Base-by-base conservation (phyloP, 1,140 invertebrate genomes). In the Brachionus manjavacas region DNA sequence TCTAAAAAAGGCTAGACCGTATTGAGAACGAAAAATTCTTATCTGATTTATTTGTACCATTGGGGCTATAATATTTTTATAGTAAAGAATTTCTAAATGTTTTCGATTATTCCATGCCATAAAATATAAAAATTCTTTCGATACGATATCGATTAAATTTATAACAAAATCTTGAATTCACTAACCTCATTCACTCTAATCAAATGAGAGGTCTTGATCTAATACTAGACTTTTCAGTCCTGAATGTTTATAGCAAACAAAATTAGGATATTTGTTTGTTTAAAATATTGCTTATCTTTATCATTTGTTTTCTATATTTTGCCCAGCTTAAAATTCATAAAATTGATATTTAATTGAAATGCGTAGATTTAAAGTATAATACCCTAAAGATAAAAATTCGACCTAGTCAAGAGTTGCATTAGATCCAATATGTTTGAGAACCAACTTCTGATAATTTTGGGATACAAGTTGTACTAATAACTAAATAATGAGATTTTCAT, bases 131-230 rank as follows among this genome's bases (percentile, higher is more conserved):
- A 72, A 39, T 41, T 39, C 16, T 72, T 31, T 31, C 66, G 66
- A 68, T 68, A 68, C 14, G 31, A 28, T 68, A 68, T 68, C 66
- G 31, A 68, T 68, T 39, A 31, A 68, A 68, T 28, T 31, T 68
- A 46, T 16, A 39, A 72, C 6, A 72, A 72, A 72, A 72, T 72
- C 68, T 68, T 72, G 35, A 41, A 72, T 41, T 41, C 31, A 72
- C 68, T 72, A 72, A 72, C 68, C 68, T 72, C 28, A 72, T 72
- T 72, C 31, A 41, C 9, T 72, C 12, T 39, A 35, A 68, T 68
- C 52, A 20, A 68, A 31, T 16, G 41, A n/a, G 68, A 39, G 68
- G 16, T 39, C 39, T 72, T 72, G 39, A 72, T 72, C 35, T 41
- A 41, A 60, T 20, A 60, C 52, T 60, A 60, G 52, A 23, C 52